phyloP scores from a whole-genome alignment of 2,888 invertebrate genomes.

The Eupelmus urozonus region DNA sequence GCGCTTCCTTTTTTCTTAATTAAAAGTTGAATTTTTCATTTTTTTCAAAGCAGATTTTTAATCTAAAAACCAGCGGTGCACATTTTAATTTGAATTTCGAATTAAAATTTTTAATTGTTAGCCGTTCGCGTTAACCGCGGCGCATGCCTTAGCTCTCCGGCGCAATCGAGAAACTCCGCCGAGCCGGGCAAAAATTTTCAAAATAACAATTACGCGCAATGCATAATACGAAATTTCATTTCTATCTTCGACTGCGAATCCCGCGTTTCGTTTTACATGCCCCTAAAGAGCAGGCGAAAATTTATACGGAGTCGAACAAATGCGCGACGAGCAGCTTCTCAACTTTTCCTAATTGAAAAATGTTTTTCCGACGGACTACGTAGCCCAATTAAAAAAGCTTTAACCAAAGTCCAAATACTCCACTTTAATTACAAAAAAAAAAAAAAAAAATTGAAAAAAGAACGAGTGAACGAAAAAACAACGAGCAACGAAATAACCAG shows the following conservation, averaged over 20 bases:
- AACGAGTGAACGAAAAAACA: neutral
- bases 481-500: neutral
- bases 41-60: too few relatives aligned
- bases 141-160: too few relatives aligned
- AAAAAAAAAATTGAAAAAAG: neutral
- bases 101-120: slow-evolving; percentile 6
- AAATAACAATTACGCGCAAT: slow-evolving; percentile 17
- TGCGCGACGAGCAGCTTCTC: neutral
- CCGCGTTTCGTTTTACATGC: neutral
- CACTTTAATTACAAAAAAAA: slow-evolving; percentile 39
- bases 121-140: too few relatives aligned
- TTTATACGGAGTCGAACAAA: slow-evolving; percentile 30
- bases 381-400: slow-evolving; percentile 45
- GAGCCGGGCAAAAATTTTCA: neutral
- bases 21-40: too few relatives aligned
- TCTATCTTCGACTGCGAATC: slow-evolving; percentile 2
- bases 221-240: slow-evolving; percentile 32
- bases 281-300: neutral
- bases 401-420: slow-evolving; percentile 47
- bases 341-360: slow-evolving; percentile 49
- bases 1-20: too few relatives aligned
- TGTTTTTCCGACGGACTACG: slow-evolving; percentile 20
- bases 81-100: neutral
- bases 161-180: too few relatives aligned
- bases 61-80: neutral